Evolutionary conservation across 64 coral and sea anemone genomes (phyloP), one percentile per base, ranked within the genome.

Genomic region (Stylophora pistillata): DNA sequence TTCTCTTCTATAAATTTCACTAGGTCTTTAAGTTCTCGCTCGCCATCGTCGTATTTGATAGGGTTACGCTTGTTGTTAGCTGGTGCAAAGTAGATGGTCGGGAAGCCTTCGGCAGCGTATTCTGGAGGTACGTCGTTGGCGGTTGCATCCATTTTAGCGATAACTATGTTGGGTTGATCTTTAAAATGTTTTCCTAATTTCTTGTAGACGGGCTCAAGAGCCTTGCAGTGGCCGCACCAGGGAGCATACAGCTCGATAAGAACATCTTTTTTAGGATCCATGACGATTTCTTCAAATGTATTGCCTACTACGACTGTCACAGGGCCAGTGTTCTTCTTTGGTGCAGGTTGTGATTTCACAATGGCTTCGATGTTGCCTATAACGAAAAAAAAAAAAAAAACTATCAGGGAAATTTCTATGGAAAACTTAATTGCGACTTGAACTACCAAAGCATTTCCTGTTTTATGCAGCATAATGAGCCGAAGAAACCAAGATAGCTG

Each of bases 151-250:
- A 99, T 90, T 58, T 99, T 99, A 28, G 97, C 97, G 83, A 99
- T 99, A 4, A 99, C 90, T 52, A 99, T 20, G 77, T 95, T 85
- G 6, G 91, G 78, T 18, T 94, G 53, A 58, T 93, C 93, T 55
- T 93, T 92, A 60, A 95, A 99, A 62, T 93, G 90, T 37, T 99
- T 95, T 18, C 89, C 97, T 9, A 99, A 72, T 81, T 95, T 99
- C 93, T 93, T 99, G 83, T 93, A 99, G 9, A 71, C 83, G 23
- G 97, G 97, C 58, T 95, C 97, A 9, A 99, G 37, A 0, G 90
- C 81, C 23, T 99, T 95, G 58, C 97, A 99, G 33, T 99, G 97
- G 2, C 97, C 97, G 55, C 97, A 99, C 97, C 97, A 99, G 25
- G 97, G 97, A 0, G 97, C 97, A 62, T 99, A 99, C 21, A 99